Conservation (phyloP, 2,797 vertebrate genomes). For the Muscicapa comitata region DNA sequence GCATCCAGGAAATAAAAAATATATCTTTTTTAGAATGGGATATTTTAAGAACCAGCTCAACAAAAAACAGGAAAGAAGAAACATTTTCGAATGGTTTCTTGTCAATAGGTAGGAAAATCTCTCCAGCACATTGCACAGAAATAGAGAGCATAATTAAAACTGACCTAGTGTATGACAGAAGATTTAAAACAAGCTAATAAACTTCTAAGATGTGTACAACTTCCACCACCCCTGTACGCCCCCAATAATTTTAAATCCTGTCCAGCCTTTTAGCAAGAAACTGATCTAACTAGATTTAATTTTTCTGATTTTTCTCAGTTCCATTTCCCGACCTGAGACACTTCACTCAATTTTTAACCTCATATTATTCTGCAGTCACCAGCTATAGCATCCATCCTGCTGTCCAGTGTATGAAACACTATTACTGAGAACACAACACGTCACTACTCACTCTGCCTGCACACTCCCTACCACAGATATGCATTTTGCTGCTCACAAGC, state of each 20-base stretch:
- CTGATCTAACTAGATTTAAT: not conserved
- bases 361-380: not conserved
- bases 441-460: not conserved
- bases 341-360: not conserved
- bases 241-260: not conserved
- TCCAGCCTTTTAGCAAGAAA: not conserved
- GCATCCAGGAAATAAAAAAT: not conserved
- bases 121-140: not conserved
- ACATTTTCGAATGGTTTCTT: not conserved
- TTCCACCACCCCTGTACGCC: rapidly evolving
- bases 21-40: not conserved
- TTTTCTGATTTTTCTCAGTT: not conserved
- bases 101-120: not conserved
- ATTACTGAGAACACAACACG: not conserved
- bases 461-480: not conserved
- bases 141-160: not conserved
- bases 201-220: not conserved
- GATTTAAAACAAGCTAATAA: not conserved
- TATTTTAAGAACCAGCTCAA: not conserved
- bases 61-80: not conserved
- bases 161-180: not conserved
- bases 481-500: not conserved
- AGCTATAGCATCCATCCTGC: not conserved
- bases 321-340: not conserved
- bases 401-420: not conserved